Percentiles rank a stretch among this genome's conserved stretches.
These are phyloP conservation scores for Thermophis baileyi DNA, from an alignment of 2,113 vertebrate species.

Conservation along the genomic window DNA sequence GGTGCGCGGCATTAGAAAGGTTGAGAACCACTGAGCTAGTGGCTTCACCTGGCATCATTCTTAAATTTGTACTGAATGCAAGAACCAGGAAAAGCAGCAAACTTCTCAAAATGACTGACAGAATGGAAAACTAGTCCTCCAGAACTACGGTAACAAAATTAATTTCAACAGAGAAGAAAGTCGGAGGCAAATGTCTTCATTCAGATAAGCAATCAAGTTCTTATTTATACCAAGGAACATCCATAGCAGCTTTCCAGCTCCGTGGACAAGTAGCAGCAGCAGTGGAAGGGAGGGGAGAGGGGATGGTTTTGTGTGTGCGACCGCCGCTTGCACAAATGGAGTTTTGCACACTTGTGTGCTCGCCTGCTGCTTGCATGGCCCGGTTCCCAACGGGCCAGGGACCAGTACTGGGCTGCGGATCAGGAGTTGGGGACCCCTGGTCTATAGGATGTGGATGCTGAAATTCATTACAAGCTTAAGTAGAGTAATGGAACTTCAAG, in stretches of 20 bases:
- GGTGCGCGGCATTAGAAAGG: too few species aligned
- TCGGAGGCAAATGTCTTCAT: neutral
- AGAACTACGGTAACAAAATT: neutral
- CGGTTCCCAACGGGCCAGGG: neutral
- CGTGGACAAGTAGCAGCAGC: neutral
- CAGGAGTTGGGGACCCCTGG: too few species aligned
- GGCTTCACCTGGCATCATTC: neutral
- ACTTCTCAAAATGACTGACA: neutral
- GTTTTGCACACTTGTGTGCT: too few species aligned
- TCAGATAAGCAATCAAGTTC: neutral
- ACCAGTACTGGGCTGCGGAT: too few species aligned
- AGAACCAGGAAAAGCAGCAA: neutral
- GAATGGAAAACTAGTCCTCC: neutral
- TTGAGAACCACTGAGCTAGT: too few species aligned
- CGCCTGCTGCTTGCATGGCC: neutral
- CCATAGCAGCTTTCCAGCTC: neutral
- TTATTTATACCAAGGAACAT: neutral
- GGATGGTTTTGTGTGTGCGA: neutral
- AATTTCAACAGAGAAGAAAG: neutral
- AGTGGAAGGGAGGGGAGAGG: neutral
- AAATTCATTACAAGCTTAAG: neutral
- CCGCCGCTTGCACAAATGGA: too few species aligned
- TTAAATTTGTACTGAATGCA: neutral
- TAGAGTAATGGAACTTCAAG: neutral
- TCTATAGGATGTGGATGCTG: neutral